These are phyloP conservation scores for Amphiprion ocellaris DNA, from an alignment of 2,113 vertebrate genomes.

Conservation along the genomic window DNA sequence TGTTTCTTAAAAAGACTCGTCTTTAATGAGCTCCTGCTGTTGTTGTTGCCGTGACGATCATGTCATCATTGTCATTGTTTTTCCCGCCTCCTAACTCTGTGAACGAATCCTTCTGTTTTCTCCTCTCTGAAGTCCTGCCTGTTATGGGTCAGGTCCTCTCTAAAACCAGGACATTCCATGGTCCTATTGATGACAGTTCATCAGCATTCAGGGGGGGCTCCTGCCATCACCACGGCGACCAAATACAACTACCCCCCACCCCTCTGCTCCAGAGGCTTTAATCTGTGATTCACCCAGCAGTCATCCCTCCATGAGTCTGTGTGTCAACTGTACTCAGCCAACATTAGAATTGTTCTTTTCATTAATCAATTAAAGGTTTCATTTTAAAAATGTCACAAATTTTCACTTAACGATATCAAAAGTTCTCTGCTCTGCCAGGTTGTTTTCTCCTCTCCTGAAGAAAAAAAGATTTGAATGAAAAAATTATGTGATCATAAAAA, in stretches of 20 bases:
- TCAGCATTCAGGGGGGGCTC: constrained; percentile 58
- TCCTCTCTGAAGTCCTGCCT: constrained; percentile 37
- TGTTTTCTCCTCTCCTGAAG: too few species aligned
- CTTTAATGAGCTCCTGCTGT: constrained; percentile 9
- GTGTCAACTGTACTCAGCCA: neutral
- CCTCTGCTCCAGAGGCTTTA: constrained; percentile 3
- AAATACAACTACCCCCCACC: constrained; percentile 19
- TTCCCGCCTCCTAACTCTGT: constrained; percentile 17
- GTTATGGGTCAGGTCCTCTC: constrained; percentile 23
- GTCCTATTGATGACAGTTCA: constrained; percentile 66
- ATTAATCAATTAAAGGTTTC: neutral
- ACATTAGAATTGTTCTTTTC: neutral
- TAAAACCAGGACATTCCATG: constrained; percentile 35
- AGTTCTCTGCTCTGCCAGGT: too few species aligned
- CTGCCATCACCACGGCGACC: constrained; percentile 41
- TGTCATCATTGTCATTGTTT: neutral
- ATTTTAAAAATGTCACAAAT: too few species aligned
- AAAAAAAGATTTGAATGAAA: too few species aligned
- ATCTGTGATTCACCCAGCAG: constrained; percentile 7
- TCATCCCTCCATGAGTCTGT: neutral
- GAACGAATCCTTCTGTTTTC: constrained; percentile 17
- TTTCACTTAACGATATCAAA: too few species aligned
- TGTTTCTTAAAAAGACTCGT: neutral
- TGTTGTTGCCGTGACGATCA: neutral
- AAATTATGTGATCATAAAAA: neutral